These are phyloP conservation scores for Lepidocolaptes lacrymiger DNA, from an alignment of 2,797 vertebrate species.

Conservation along the genomic window DNA sequence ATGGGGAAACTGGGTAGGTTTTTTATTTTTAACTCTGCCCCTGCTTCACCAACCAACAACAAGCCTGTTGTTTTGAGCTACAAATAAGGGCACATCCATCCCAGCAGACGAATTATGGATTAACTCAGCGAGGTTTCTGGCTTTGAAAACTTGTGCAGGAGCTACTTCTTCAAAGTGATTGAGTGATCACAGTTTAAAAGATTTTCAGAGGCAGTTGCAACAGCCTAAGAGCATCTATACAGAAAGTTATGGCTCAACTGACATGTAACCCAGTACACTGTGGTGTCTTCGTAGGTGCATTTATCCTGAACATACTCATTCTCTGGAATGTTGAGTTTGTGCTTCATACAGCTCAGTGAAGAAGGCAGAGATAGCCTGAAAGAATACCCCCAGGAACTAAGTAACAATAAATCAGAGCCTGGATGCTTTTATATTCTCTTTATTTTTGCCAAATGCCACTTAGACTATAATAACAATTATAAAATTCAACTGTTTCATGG, in stretches of 20 bases:
- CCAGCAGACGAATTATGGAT: background rate
- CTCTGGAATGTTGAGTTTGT: background rate
- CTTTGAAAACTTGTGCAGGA: background rate
- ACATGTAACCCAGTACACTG: fast-evolving
- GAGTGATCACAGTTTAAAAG: background rate
- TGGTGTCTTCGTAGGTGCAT: background rate
- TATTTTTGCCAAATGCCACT: background rate
- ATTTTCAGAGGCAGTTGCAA: background rate
- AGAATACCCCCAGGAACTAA: background rate
- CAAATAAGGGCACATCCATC: background rate
- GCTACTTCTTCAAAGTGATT: background rate
- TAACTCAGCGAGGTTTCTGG: background rate
- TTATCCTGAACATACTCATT: background rate
- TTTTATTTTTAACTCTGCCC: background rate
- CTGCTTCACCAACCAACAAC: background rate
- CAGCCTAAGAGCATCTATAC: background rate
- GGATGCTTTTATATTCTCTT: background rate
- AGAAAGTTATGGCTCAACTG: background rate
- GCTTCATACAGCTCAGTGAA: background rate
- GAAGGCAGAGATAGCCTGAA: background rate
- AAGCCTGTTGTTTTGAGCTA: background rate
- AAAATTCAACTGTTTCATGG: background rate
- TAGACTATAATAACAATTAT: background rate
- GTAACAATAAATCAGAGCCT: background rate
- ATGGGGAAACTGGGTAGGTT: background rate